Conservation (phyloP, 2,113 vertebrate species). For the Apodemus speciosus region DNA sequence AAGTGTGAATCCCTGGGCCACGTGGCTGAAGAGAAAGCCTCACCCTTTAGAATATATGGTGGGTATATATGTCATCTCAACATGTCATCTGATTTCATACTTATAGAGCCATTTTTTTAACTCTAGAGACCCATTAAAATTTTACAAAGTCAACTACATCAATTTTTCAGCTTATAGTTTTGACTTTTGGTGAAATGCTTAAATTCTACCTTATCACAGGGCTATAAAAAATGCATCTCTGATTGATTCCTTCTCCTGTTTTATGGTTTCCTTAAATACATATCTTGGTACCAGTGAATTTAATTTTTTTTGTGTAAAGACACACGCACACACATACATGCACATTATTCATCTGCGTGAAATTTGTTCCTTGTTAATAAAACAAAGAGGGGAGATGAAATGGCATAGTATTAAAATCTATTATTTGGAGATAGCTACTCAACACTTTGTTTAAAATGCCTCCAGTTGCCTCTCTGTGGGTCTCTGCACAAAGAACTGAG, state of each 20-base stretch:
- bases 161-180: slow-evolving; percentile 49
- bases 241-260: slow-evolving; percentile 47
- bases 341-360: not conserved
- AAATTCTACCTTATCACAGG: slow-evolving; percentile 48
- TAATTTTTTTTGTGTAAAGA: slow-evolving; percentile 39
- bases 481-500: not conserved
- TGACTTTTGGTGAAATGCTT: slow-evolving; percentile 50
- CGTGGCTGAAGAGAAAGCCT: not conserved
- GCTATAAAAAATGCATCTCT: slow-evolving; percentile 51
- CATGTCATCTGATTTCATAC: not conserved
- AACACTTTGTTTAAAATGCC: not conserved
- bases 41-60: not conserved
- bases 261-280: slow-evolving; percentile 25
- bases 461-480: not conserved
- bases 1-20: not conserved
- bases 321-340: not conserved
- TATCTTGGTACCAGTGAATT: slow-evolving; percentile 18
- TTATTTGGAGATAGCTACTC: not conserved
- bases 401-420: not conserved
- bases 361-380: slow-evolving; percentile 36
- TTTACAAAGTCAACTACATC: slow-evolving; percentile 48
- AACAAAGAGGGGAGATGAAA: not conserved
- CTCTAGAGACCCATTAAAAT: slow-evolving; percentile 26
- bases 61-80: not conserved
- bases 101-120: slow-evolving; percentile 19